phyloP scores from a whole-genome alignment of 2,888 invertebrate species.

The Epinotia demarniana region DNA sequence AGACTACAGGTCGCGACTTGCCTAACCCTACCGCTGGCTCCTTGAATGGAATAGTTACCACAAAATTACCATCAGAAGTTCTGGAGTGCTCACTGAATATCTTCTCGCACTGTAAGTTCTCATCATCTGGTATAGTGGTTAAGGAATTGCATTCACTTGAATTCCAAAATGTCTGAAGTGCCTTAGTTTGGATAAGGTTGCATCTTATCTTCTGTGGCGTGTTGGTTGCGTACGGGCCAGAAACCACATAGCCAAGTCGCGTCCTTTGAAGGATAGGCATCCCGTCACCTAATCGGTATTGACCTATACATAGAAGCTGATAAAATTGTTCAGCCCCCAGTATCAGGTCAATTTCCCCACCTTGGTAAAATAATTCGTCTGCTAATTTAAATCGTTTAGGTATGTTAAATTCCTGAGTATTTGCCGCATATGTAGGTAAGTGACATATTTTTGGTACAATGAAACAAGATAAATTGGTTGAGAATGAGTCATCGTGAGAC shows the following conservation, averaged over 20 bases:
- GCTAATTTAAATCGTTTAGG: slow-evolving; percentile 1
- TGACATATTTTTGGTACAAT: slow-evolving; percentile 34
- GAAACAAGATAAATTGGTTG: slow-evolving; percentile 32
- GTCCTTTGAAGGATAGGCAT: neutral
- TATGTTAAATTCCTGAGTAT: neutral
- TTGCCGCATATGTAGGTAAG: neutral
- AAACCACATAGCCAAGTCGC: neutral
- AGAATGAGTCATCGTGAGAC: slow-evolving; percentile 20
- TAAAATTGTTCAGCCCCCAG: neutral
- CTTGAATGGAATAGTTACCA: slow-evolving; percentile 16
- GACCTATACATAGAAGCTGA: slow-evolving; percentile 9
- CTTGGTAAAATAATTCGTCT: too few relatives aligned
- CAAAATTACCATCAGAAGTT: slow-evolving; percentile 30
- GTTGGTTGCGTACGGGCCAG: neutral
- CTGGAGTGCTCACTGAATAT: slow-evolving; percentile 19
- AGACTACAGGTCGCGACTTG: slow-evolving; percentile 9
- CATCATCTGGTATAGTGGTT: slow-evolving; percentile 1
- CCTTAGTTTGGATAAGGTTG: slow-evolving; percentile 16
- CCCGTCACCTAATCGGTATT: neutral
- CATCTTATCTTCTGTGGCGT: neutral
- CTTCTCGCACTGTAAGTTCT: slow-evolving; percentile 10
- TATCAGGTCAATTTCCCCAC: too few relatives aligned
- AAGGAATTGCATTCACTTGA: neutral
- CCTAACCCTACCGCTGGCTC: neutral
- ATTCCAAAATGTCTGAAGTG: slow-evolving; percentile 13